phyloP scores from a whole-genome alignment of 2,113 vertebrate genomes.

The Neoarius graeffei region DNA sequence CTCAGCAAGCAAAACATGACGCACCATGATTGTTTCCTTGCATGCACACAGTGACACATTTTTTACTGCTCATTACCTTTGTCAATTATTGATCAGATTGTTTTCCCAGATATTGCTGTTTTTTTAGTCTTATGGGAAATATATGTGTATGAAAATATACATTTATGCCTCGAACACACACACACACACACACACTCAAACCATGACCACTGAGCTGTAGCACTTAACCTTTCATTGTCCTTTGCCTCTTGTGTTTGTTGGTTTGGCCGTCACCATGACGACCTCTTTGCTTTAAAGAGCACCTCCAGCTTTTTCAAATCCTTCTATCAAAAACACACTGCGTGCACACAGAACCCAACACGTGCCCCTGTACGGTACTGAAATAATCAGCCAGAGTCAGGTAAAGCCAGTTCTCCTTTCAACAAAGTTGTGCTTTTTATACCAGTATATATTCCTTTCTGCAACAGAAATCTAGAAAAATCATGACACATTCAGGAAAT shows the following conservation, averaged over 20 bases:
- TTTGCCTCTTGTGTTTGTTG: conserved; percentile 28
- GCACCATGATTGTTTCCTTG: not conserved
- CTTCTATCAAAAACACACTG: not conserved
- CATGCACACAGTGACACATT: not conserved
- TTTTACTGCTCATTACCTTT: not conserved
- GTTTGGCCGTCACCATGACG: conserved; percentile 14
- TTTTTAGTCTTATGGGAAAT: not conserved
- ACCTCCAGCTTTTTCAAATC: conserved; percentile 18
- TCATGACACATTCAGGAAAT: not conserved
- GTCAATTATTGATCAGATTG: not conserved
- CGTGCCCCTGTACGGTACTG: not conserved
- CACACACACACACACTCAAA: not conserved
- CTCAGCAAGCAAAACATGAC: not conserved
- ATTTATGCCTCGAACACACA: conserved; percentile 1
- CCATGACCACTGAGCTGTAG: conserved; percentile 9
- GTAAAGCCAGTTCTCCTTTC: conserved; percentile 16
- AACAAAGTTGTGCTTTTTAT: conserved; percentile 9
- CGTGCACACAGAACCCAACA: not conserved
- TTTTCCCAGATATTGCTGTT: not conserved
- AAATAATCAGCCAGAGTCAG: not conserved
- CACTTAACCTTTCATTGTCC: conserved; percentile 30
- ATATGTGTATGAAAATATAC: not conserved
- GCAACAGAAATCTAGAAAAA: not conserved
- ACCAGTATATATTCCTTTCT: not conserved
- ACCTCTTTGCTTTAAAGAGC: conserved; percentile 29